A percentile compares a stretch with the other conserved stretches of the same genome.
phyloP scores from a whole-genome alignment of 2,888 invertebrate genomes.

The Argynnis bischoffii region DNA sequence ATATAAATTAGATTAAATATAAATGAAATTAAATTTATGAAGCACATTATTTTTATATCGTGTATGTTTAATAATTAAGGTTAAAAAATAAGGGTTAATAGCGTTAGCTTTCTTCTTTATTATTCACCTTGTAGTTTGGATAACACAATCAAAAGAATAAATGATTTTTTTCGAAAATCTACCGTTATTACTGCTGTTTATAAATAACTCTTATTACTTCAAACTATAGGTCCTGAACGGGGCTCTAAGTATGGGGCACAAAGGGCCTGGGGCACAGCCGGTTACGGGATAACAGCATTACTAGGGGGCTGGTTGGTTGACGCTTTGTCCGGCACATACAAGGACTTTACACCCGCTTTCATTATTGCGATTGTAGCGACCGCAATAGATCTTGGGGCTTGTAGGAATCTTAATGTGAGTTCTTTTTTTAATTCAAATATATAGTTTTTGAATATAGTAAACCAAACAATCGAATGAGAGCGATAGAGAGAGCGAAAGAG shows the following conservation, averaged over 20 bases:
- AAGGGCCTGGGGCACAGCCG: conserved; percentile 91
- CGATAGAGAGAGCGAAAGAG: no score
- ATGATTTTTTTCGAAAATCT: conserved; percentile 17
- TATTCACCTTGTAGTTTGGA: conserved; percentile 19
- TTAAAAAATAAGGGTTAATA: not conserved
- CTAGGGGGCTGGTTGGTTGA: conserved; percentile 87
- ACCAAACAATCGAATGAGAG: no score
- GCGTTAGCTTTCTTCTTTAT: not conserved
- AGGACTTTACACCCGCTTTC: conserved; percentile 89
- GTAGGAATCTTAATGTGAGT: conserved; percentile 80
- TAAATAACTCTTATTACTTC: not conserved
- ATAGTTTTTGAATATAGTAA: no score
- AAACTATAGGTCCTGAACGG: conserved; percentile 83
- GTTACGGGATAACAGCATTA: conserved; percentile 89
- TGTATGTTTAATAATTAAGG: no score
- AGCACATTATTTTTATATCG: no score
- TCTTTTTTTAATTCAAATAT: no score
- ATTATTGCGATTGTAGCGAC: conserved; percentile 85
- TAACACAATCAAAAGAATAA: conserved; percentile 24
- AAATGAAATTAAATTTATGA: no score
- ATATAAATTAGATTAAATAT: no score
- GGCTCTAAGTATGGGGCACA: conserved; percentile 89
- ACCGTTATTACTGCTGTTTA: no score
- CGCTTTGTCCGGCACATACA: conserved; percentile 80
- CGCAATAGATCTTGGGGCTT: conserved; percentile 85